Conservation (phyloP, 2,113 vertebrate genomes). For the Saguinus midas region DNA sequence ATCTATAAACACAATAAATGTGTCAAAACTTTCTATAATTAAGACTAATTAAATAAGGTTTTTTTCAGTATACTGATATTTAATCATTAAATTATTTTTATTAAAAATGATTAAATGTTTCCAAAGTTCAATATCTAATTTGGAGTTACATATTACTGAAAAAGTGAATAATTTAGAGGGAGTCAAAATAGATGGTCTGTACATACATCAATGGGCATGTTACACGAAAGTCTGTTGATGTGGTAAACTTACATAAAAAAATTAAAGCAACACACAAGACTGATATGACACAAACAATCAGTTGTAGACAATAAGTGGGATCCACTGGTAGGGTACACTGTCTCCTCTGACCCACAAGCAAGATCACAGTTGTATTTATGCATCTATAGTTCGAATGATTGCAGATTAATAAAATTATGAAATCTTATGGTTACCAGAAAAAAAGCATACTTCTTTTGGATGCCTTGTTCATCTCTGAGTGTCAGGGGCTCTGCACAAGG, state of each 20-base stretch:
- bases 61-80: neutral
- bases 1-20: neutral
- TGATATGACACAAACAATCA: neutral
- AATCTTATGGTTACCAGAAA: neutral
- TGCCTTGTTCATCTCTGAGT: neutral
- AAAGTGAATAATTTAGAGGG: neutral
- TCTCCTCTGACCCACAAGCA: neutral
- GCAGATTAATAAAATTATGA: neutral
- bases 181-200: neutral
- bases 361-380: neutral
- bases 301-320: neutral
- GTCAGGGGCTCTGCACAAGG: no score
- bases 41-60: neutral
- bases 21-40: neutral
- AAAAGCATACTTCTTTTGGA: neutral
- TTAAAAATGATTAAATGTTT: constrained; percentile 17
- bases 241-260: neutral
- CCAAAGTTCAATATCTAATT: neutral
- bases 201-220: neutral
- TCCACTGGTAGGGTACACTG: neutral
- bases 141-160: neutral
- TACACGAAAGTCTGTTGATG: neutral
- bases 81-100: constrained; percentile 39
- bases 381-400: neutral
- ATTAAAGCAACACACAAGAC: neutral